Evolutionary conservation across 2,888 invertebrate species (phyloP), one percentile per base, ranked within the genome.

Genomic region (Operophtera brumata): DNA sequence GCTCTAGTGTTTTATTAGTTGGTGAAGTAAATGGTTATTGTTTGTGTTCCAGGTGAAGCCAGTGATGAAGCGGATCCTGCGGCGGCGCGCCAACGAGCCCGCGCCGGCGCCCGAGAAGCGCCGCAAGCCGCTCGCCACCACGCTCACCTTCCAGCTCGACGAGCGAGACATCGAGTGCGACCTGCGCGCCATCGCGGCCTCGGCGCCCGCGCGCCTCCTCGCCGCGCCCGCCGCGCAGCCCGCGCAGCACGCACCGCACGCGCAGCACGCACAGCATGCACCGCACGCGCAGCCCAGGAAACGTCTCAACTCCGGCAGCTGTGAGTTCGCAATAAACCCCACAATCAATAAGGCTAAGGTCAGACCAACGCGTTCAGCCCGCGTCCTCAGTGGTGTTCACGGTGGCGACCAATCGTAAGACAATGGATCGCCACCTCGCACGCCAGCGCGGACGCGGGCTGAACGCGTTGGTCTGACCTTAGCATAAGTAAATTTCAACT

Each of bases 31-130:
- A 20, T 3, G 4, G 20, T 20, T 20, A 3, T 20, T 20, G 4
- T 20, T 20, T 20, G 20, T 30, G 1, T 7, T 30, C 3, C 80
- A 94, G 92, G 93, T 96, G n/a, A 98, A 98, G 76, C 97, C 98
- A 9, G 96, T 96, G n/a, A 96, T 97, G 90, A 99, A 98, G 28
- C 92, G 99, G 25, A 99, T 98, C 82, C 87, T 99, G 25, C 91
- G 99, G 4, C 91, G 98, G 57, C 92, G 99, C 20, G 98, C 98
- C 0, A 98, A 99, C 81, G 98, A 98, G 81, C 98, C 98, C 0
- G 92, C 96, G 37, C 98, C 97, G 4, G 93, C 95, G 57, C 96
- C 96, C 6, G 94, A 96, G 71, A 97, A 98, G 82, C 93, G 98
- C 1, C 91, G 98, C 49, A 95, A 97, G 75, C 94, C 95, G 3